phyloP scores from a whole-genome alignment of 2,888 invertebrate species.

The Lypha dubia region DNA sequence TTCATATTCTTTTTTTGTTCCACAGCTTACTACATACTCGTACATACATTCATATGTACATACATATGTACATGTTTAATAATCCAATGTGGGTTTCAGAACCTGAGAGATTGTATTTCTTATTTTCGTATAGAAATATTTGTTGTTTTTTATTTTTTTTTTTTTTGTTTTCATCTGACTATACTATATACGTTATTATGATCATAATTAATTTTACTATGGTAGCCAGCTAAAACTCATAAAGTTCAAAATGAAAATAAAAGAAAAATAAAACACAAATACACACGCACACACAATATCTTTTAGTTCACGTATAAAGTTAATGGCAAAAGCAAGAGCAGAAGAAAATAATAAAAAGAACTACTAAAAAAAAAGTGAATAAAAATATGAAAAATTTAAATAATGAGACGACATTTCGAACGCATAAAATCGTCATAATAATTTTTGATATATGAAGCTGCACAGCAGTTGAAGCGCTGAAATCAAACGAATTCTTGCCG shows the following conservation, averaged over 20 bases:
- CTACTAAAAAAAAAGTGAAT: slow-evolving; percentile 57
- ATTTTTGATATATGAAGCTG: slow-evolving; percentile 83
- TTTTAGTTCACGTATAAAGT: slow-evolving; percentile 45
- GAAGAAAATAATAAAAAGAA: slow-evolving; percentile 45
- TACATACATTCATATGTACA: too few species aligned
- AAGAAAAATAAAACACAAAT: slow-evolving; percentile 17
- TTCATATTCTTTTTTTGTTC: slow-evolving; percentile 28
- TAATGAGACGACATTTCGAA: slow-evolving; percentile 83
- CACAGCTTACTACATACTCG: slow-evolving; percentile 7
- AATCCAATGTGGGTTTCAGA: slow-evolving; percentile 67
- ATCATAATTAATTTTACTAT: slow-evolving; percentile 78
- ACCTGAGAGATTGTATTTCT: slow-evolving; percentile 51
- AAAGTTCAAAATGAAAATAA: slow-evolving; percentile 71
- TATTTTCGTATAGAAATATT: slow-evolving; percentile 31
- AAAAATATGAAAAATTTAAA: slow-evolving; percentile 77
- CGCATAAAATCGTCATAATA: slow-evolving; percentile 83
- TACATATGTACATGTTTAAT: slow-evolving; percentile 34
- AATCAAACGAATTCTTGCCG: slow-evolving; percentile 82
- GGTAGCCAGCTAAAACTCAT: slow-evolving; percentile 75
- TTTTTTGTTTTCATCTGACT: slow-evolving; percentile 42
- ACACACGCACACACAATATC: slow-evolving; percentile 55
- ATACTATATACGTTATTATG: slow-evolving; percentile 72
- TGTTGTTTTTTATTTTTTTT: too few species aligned
- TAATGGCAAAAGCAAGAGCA: slow-evolving; percentile 22
- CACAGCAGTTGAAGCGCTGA: slow-evolving; percentile 80